Evolutionary conservation across 1,140 invertebrate genomes (phyloP).

Genomic region (Aporrectodea caliginosa): DNA sequence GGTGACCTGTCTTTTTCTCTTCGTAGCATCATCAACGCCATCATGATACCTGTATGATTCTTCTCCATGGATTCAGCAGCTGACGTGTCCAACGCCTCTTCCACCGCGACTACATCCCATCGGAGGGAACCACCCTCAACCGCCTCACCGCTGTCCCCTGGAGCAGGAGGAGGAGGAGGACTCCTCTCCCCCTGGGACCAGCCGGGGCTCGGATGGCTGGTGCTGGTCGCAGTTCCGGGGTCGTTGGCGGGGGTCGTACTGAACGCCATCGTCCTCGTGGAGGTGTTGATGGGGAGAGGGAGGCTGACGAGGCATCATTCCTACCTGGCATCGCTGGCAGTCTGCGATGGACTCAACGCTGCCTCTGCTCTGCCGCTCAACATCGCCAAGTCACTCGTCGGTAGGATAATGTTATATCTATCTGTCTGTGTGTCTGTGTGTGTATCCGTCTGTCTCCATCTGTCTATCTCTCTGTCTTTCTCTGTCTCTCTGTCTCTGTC

Average conservation of each 20-base stretch:
- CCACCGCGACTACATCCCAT: too few species aligned
- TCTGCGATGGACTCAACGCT: background rate
- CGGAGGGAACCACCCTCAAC: too few species aligned
- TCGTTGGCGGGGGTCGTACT: background rate
- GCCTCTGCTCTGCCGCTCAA: background rate
- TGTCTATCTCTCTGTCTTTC: too few species aligned
- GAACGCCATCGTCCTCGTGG: background rate
- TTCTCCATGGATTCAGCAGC: too few species aligned
- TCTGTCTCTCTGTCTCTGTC: too few species aligned
- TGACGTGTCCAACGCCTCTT: too few species aligned
- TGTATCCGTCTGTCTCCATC: background rate
- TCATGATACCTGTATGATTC: too few species aligned
- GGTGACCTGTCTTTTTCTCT: too few species aligned
- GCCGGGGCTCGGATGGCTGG: background rate
- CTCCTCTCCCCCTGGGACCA: background rate
- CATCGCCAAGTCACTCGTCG: background rate
- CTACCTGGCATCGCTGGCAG: background rate
- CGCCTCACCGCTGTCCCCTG: too few species aligned
- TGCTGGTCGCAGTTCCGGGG: background rate
- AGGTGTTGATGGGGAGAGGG: background rate
- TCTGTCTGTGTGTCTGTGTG: background rate
- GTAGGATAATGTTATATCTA: background rate
- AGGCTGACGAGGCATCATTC: background rate
- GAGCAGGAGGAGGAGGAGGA: too few species aligned
- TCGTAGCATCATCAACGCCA: too few species aligned